Base-by-base conservation (phyloP, 2,797 vertebrate genomes). In the Centropyge bicolor region DNA sequence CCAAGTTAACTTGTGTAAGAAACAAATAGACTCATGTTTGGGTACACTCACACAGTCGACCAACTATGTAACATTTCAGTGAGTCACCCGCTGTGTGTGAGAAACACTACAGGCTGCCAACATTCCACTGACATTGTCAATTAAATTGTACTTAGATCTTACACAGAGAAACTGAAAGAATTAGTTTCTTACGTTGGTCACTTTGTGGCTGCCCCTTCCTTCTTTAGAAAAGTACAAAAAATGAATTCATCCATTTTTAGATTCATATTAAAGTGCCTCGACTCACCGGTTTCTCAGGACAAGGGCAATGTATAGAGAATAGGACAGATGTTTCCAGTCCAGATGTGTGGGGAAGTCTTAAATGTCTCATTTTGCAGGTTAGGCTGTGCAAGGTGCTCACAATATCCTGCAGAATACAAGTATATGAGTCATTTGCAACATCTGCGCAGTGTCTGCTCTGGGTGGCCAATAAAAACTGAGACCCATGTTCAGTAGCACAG, bases 281-380 rank as follows among this genome's bases (percentile, higher is more conserved):
- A 85, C 91, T 93, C 67, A 93, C 93, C 63, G 4, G 0, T 43
- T n/a, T 86, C 4, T 7, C 2, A 3, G 0, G 7, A 84, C 94
- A 94, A 8, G 1, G 0, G 65, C 92, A 91, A 0, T 0, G 0
- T 63, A 92, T 46, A 1, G 91, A 92, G 1, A 0, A 0, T 5
- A 41, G 22, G 64, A 94, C 36, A 0, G 5, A 7, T 0, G 0
- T 0, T 45, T 0, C 31, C 80, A 91, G 36, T 1, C 0, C 0
- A 0, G 60, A 2, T 13, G 60, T 71, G 1, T 51, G 1, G 16
- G 11, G 0, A 35, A 69, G 11, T 0, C 1, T 7, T 24, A 84
- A 72, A 0, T 6, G 70, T 38, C 12, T 14, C 86, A 94, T 89
- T 85, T 31, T 89, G 85, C 89, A 91, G 67, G 81, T 46, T 22